Evolutionary conservation across 2,888 invertebrate genomes (phyloP).

Genomic region (Ephialtes manifestator): DNA sequence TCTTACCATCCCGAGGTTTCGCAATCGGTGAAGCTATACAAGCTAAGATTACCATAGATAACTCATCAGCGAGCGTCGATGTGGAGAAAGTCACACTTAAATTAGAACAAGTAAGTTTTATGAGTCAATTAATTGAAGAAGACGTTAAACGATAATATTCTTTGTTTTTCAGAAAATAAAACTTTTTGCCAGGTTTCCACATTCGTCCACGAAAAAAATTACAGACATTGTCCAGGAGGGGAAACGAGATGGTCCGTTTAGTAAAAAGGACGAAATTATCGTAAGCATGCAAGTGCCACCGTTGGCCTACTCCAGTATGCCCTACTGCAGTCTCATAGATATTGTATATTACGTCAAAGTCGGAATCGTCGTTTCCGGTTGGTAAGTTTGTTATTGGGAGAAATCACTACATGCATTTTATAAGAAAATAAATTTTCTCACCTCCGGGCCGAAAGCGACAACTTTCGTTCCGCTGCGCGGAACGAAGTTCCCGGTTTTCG

Average conservation of each 20-base stretch:
- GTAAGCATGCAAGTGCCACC: slow-evolving; percentile 74
- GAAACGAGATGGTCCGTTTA: slow-evolving; percentile 41
- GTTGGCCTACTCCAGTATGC: slow-evolving; percentile 75
- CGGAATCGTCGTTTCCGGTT: slow-evolving; percentile 55
- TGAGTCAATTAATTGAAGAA: background rate
- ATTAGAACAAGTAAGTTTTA: slow-evolving; percentile 59
- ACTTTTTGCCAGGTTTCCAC: background rate
- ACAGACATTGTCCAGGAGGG: background rate
- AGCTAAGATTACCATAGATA: slow-evolving; percentile 73
- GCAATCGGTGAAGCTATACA: slow-evolving; percentile 90
- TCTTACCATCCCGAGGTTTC: slow-evolving; percentile 90
- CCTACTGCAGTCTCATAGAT: slow-evolving; percentile 77
- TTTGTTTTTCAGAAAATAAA: background rate
- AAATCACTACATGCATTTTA: too few relatives aligned
- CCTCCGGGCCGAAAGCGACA: too few relatives aligned
- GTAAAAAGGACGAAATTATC: slow-evolving; percentile 34
- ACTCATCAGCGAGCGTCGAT: slow-evolving; percentile 66
- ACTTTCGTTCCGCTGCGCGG: too few relatives aligned
- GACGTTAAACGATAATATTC: background rate
- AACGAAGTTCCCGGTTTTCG: too few relatives aligned
- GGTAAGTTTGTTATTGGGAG: slow-evolving; percentile 44
- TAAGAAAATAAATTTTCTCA: too few relatives aligned
- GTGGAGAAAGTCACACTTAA: slow-evolving; percentile 64
- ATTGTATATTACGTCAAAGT: slow-evolving; percentile 76
- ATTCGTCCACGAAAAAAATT: slow-evolving; percentile 38